A percentile compares a stretch with the other conserved stretches of the same genome.
These are phyloP conservation scores for Tachuris rubrigastra DNA, from an alignment of 2,113 vertebrate genomes.

Conservation along the genomic window DNA sequence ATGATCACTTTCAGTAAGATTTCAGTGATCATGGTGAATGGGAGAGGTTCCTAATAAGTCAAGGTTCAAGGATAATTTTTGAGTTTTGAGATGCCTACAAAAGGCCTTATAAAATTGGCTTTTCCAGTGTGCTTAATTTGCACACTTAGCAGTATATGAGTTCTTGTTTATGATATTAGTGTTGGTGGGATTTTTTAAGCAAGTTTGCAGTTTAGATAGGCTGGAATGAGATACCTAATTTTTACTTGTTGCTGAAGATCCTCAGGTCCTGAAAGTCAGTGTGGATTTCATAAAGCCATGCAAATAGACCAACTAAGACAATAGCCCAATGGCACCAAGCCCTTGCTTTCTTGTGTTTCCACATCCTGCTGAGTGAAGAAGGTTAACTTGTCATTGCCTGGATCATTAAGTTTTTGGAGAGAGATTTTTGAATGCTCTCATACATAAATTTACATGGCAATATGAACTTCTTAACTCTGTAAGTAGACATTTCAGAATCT, in stretches of 20 bases:
- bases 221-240: neutral
- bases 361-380: neutral
- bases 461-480: neutral
- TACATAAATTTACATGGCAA: slow-evolving; percentile 34
- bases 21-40: neutral
- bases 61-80: neutral
- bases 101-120: neutral
- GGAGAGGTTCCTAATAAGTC: neutral
- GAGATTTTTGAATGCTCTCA: neutral
- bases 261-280: neutral
- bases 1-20: neutral
- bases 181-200: fast-evolving
- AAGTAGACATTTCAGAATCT: slow-evolving; percentile 16
- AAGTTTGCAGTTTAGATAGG: neutral
- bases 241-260: neutral
- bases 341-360: neutral
- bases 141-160: neutral
- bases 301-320: neutral
- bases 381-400: slow-evolving; percentile 33
- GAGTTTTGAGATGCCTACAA: neutral
- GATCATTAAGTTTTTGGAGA: slow-evolving; percentile 28
- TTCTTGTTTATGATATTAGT: neutral
- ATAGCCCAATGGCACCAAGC: neutral
- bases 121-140: neutral
- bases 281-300: neutral